Evolutionary conservation across 2,113 vertebrate genomes (phyloP), one percentile per base, ranked within the genome.

Genomic region (Dicrurus megarhynchus): DNA sequence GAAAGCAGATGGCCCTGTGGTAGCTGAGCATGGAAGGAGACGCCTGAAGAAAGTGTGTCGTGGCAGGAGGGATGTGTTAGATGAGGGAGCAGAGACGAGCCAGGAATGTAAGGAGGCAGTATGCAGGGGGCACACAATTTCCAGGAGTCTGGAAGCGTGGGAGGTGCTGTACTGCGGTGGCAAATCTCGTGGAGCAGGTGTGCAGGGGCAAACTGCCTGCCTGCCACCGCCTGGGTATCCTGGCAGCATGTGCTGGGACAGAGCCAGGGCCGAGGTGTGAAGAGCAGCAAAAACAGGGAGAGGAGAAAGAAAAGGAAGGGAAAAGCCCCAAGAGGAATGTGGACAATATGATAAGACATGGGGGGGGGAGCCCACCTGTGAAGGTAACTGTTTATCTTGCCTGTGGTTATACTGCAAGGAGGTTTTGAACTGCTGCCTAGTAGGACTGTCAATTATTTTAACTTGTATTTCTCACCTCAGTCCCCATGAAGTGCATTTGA

Each of bases 301-400:
- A n/a, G 56, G 52, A 89, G 79, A 80, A 86, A 33, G 75, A n/a
- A 73, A 84, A 67, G 50, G 27, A 67, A 90, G 60, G 27, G 14
- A 69, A 81, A 92, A 78, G n/a, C 67, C 68, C 84, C 53, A 28
- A 4, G 56, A 79, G 56, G 50, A 90, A 55, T 7, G 16, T 65
- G 81, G 46, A 75, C 77, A 69, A 60, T 2, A 7, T 87, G 87
- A 93, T 24, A 46, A 79, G 77, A 52, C 19, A 64, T 0, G 0
- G 16, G 57, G 42, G 53, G 37, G 70, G 56, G 69, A 89, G 37
- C 73, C 74, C 93, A 92, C 88, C 86, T 94, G 90, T 56, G 63
- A 96, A 93, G 92, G 77, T 75, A 94, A 84, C 56, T 90, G 82
- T 94, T 96, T 86, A 37, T 86, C 79, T 90, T 92, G 85, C 64